These are phyloP conservation scores for Xestia sexstrigata DNA, from an alignment of 2,888 invertebrate genomes.

Conservation along the genomic window DNA sequence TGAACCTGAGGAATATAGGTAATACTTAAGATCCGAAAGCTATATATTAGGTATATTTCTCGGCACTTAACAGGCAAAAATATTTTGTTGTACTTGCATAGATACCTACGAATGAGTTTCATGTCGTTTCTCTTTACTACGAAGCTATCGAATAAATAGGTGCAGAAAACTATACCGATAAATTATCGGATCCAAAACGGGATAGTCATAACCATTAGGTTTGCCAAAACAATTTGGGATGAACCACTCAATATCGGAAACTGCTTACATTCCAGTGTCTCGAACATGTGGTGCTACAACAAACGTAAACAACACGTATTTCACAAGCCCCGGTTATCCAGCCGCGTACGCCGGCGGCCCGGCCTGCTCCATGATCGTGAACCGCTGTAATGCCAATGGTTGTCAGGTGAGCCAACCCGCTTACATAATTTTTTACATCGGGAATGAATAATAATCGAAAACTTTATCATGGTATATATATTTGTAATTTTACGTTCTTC, in stretches of 20 bases:
- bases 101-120: neutral
- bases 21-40: too few relatives aligned
- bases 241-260: neutral
- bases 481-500: neutral
- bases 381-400: slow-evolving; percentile 92
- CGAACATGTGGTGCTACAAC: slow-evolving; percentile 93
- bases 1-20: too few relatives aligned
- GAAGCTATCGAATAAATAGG: neutral
- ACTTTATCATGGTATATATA: neutral
- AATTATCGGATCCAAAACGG: neutral
- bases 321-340: slow-evolving; percentile 95
- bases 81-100: neutral
- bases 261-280: slow-evolving; percentile 89
- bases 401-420: slow-evolving; percentile 91
- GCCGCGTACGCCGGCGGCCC: slow-evolving; percentile 92
- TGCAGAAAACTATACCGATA: neutral
- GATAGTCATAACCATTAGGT: too few relatives aligned
- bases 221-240: neutral
- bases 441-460: neutral
- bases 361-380: slow-evolving; percentile 93
- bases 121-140: neutral
- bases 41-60: too few relatives aligned
- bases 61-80: too few relatives aligned
- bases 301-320: slow-evolving; percentile 95
- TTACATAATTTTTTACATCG: neutral